phyloP scores from a whole-genome alignment of 2,797 vertebrate genomes.

The Alcedo atthis region DNA sequence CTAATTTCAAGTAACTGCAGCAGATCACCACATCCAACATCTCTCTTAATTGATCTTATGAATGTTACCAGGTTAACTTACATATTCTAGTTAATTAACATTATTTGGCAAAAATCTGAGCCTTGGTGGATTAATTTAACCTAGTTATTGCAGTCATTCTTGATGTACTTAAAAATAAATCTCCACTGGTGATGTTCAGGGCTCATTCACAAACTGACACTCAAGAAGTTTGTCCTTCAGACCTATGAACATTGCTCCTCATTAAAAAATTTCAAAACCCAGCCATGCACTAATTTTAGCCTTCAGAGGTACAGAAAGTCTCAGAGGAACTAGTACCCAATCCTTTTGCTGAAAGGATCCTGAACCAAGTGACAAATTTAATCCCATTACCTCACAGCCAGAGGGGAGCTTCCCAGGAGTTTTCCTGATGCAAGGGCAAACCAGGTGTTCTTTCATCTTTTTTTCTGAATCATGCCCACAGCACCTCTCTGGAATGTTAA shows the following conservation, averaged over 20 bases:
- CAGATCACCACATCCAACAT: background rate
- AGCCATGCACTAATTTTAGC: background rate
- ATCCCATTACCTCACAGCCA: conserved; percentile 1
- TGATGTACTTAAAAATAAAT: background rate
- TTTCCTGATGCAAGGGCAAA: conserved; percentile 51
- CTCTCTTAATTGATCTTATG: background rate
- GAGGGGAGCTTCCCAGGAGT: conserved; percentile 68
- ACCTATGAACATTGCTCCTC: background rate
- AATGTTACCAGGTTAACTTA: background rate
- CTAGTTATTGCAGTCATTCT: background rate
- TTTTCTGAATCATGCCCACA: conserved; percentile 38
- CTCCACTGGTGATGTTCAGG: background rate
- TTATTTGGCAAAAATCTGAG: background rate
- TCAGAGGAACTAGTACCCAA: background rate
- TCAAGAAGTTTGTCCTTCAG: background rate
- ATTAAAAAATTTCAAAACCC: background rate
- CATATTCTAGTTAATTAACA: background rate
- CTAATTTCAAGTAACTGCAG: background rate
- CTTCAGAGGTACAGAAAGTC: background rate
- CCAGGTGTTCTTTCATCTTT: conserved; percentile 71
- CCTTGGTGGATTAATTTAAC: background rate
- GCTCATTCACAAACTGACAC: background rate
- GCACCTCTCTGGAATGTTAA: conserved; percentile 38
- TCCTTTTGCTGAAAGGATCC: background rate
- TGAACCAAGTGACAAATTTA: background rate